Evolutionary conservation across 2,888 invertebrate genomes (phyloP), one percentile per base, ranked within the genome.

Genomic region (Hypselothyrea guttata): DNA sequence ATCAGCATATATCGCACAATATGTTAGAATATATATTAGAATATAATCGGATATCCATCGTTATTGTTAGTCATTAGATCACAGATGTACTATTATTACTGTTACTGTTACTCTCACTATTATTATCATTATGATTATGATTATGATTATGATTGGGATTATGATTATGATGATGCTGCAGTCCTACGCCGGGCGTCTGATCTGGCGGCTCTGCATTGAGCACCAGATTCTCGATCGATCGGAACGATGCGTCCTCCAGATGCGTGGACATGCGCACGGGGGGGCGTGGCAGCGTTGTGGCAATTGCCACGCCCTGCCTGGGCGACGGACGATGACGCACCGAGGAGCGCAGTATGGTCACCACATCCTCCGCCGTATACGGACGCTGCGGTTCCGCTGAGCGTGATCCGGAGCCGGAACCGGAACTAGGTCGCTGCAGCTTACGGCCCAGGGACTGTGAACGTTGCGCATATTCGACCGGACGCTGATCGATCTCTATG

Each of bases 281-380:
- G 9, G 65, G 68, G n/a, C 77, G 72, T 3, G 84, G 81, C 46
- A 77, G 33, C 7, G 79, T 79, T 34, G 70, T 57, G 38, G 75
- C 67, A 15, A 40, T 42, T 12, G 53, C 63, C 16, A 46, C 34
- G 12, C 9, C 33, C 27, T 62, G 66, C 3, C 66, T 55, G 2
- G 63, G 47, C 31, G 44, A 41, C 37, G 74, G 71, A 31, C 73
- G 73, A 59, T 74, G 70, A 7, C 83, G 67, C 11, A 84, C 84
- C 7, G 88, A 88, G 7, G 89, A 82, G n/a, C 89, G 79, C 37
- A 89, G 52, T 35, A 89, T 81, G 42, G 87, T 88, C 1, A 89
- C 88, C 45, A 89, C 89, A 78, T 89, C 89, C 51, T 86, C 82
- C 2, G 89, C 89, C 1, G 89, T 89, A 48, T 88, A 88, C 2